Base-by-base conservation (phyloP, 2,113 vertebrate species). In the Tricholaema leucomelas region DNA sequence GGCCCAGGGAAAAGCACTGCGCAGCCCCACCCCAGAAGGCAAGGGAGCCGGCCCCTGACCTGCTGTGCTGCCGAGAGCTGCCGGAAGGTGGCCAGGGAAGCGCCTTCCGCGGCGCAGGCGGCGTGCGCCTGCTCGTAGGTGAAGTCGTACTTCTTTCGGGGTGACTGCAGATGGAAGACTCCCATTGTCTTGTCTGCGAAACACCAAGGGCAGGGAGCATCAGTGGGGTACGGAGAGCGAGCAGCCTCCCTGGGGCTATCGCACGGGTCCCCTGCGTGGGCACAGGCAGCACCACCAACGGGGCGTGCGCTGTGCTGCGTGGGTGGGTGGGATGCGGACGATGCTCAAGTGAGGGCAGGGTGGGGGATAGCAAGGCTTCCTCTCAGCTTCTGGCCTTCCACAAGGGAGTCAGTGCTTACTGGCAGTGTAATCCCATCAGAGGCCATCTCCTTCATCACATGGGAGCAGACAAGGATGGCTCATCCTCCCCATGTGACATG, bases 1-100 rank as follows among this genome's bases (percentile, higher is more conserved):
- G 18, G 44, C 27, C 15, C 7, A 1, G 2, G 73, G 19, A 74
- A 38, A 54, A 28, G 19, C 71, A 14, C 6, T 20, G n/a, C 38
- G 10, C 8, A 42, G 28, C 44, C 65, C 58, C 46, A 40, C 14
- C 63, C 79, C 24, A 27, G 0, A 0, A 44, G 25, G 56, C 3
- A 19, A 35, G 3, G 23, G 33, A 70, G 10, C 8, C 48, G n/a
- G 35, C 36, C 63, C n/a, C 50, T 44, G 15, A 38, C 19, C 99
- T 99, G 98, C 88, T 99, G 99, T 1, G 99, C 99, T 23, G 98
- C 98, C 1, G 98, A 98, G 50, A 99, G 97, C 95, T 99, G 99
- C 50, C 44, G 94, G 54, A 98, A 92, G 3, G 96, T 98, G 59
- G 98, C 99, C 36, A 99, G 92, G 9, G 84, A 95, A 7, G 98